Base-by-base conservation (phyloP, 2,888 invertebrate species). In the Idaea aversata region DNA sequence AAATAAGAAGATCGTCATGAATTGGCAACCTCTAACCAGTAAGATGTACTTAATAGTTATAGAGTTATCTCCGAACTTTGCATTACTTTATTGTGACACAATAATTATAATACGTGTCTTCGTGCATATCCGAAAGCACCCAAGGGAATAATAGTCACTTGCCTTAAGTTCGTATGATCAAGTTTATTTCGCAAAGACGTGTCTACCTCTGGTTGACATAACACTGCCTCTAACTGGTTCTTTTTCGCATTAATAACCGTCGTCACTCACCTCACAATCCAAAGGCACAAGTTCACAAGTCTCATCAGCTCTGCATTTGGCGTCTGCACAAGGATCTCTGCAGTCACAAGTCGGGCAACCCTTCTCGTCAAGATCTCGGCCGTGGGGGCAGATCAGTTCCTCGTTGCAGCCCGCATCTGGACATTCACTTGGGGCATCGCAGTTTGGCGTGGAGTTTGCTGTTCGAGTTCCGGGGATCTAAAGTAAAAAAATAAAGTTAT, bases 311-410 rank as follows among this genome's bases (percentile, higher is more conserved):
- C 94, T 87, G 73, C 97, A 97, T 59, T 94, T 94, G 6, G 96
- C 94, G 67, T 95, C 95, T n/a, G 94, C 94, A 79, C 97, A 97
- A 0, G 96, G 96, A 80, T 97, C 95, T 13, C 95, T 90, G 80
- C 97, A 97, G 63, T 93, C 92, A 79, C 97, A 97, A 0, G 94
- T 95, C 0, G 95, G 94, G 77, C 97, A 97, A 0, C 97, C 96
- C 10, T 90, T 93, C 3, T 86, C 88, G 74, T 93, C 88, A 61
- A 93, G 71, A 35, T 82, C 79, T 2, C 82, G 73, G 0, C 93
- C 93, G 66, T 93, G 87, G 0, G 85, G 75, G 63, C 93, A 93
- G 13, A 81, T 74, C 16, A 81, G 79, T 1, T 82, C 85, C 1
- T 81, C 80, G 5, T 75, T 77, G 71, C 93, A 93, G 0, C 72